Evolutionary conservation across 2,797 vertebrate genomes (phyloP).

Genomic region (Saguinus oedipus): DNA sequence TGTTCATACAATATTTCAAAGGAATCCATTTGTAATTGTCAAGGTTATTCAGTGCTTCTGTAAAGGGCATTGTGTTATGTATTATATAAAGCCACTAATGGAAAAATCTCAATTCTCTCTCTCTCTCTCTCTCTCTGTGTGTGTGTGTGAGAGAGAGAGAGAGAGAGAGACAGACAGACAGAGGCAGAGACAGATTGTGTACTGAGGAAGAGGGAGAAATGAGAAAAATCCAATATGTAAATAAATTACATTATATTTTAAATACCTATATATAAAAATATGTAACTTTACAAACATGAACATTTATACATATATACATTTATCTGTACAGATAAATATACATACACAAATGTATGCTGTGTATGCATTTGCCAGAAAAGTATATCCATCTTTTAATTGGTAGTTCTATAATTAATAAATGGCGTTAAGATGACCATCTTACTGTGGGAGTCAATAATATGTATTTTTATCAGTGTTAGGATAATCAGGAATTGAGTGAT

Average conservation of each 20-base stretch:
- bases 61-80: not conserved
- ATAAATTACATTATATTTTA: not conserved
- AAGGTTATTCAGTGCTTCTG: conserved; percentile 6
- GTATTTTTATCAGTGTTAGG: not conserved
- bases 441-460: not conserved
- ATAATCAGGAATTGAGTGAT: not conserved
- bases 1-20: not conserved
- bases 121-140: too few relatives aligned
- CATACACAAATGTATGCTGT: not conserved
- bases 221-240: not conserved
- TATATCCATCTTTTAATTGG: not conserved
- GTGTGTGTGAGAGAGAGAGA: not conserved
- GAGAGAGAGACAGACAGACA: not conserved
- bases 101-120: not conserved
- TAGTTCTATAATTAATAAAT: conserved; percentile 4
- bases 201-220: not conserved
- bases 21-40: conserved; percentile 40
- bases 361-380: not conserved
- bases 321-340: not conserved
- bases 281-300: not conserved
- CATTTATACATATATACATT: not conserved
- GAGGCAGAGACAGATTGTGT: not conserved
- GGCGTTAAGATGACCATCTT: not conserved
- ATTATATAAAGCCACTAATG: not conserved
- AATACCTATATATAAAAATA: not conserved